Evolutionary conservation across 2,888 invertebrate genomes (phyloP).

Genomic region (Serrognathus titanus): DNA sequence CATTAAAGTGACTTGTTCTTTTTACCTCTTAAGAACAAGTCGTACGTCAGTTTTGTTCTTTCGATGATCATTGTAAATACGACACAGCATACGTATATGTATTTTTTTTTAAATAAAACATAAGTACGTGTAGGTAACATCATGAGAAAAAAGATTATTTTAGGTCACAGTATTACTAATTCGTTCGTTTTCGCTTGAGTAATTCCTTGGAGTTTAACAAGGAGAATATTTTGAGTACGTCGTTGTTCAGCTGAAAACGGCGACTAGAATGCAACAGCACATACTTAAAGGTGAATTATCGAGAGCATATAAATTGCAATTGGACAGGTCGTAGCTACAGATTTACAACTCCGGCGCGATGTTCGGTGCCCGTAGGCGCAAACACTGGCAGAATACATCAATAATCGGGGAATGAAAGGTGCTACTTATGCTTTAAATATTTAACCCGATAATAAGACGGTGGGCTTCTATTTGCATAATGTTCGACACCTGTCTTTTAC

Average conservation of each 20-base stretch:
- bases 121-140: too few relatives aligned
- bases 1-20: too few relatives aligned
- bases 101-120: too few relatives aligned
- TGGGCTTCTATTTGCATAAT: slow-evolving; percentile 24
- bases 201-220: too few relatives aligned
- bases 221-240: not conserved
- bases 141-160: too few relatives aligned
- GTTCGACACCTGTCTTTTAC: slow-evolving; percentile 18
- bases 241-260: slow-evolving; percentile 2
- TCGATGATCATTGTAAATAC: too few relatives aligned
- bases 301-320: slow-evolving; percentile 8
- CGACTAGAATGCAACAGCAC: slow-evolving; percentile 11
- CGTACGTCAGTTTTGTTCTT: too few relatives aligned
- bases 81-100: too few relatives aligned
- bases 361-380: slow-evolving; percentile 3
- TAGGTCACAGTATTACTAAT: too few relatives aligned
- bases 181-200: too few relatives aligned
- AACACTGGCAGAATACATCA: slow-evolving; percentile 23
- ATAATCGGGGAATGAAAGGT: slow-evolving; percentile 42
- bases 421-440: slow-evolving; percentile 51
- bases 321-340: slow-evolving; percentile 13
- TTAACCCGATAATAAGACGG: slow-evolving; percentile 46
- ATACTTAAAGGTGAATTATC: slow-evolving; percentile 18
- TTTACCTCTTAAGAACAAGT: too few relatives aligned
- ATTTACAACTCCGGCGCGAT: slow-evolving; percentile 6